phyloP scores from a whole-genome alignment of 2,888 invertebrate species.

The Cephus pygmeus region DNA sequence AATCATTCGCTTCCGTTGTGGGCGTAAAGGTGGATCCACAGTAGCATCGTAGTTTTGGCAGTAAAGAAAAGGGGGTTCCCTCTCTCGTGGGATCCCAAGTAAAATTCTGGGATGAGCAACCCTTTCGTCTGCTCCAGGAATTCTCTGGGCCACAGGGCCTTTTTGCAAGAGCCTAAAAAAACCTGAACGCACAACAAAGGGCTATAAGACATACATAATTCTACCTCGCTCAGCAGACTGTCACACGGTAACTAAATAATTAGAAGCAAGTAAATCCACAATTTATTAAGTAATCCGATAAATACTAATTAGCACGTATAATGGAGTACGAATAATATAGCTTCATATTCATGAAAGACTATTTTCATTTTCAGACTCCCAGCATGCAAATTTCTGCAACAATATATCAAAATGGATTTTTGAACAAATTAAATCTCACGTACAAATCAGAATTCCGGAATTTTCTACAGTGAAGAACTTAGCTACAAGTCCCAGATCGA shows the following conservation, averaged over 20 bases:
- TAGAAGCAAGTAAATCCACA: background rate
- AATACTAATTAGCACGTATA: background rate
- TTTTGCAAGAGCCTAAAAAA: background rate
- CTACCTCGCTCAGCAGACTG: background rate
- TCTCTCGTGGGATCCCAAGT: background rate
- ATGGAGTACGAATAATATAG: background rate
- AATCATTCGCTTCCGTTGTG: slow-evolving; percentile 30
- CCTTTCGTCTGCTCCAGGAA: background rate
- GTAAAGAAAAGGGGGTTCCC: slow-evolving; percentile 7
- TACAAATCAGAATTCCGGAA: background rate
- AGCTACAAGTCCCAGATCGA: too few relatives aligned
- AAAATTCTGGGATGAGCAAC: background rate
- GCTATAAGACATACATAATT: background rate
- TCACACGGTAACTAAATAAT: background rate
- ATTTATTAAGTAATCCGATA: background rate
- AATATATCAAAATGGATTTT: background rate
- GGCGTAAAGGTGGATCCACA: slow-evolving; percentile 24
- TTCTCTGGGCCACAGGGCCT: background rate
- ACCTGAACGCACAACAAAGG: background rate
- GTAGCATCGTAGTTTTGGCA: slow-evolving; percentile 24
- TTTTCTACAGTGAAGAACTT: background rate
- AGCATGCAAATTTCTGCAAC: background rate
- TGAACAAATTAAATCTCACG: background rate
- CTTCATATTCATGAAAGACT: background rate
- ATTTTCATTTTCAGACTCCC: background rate